A percentile compares a stretch with the other conserved stretches of the same genome.
Conservation (phyloP, 2,113 vertebrate species). For the Xenopus borealis region DNA sequence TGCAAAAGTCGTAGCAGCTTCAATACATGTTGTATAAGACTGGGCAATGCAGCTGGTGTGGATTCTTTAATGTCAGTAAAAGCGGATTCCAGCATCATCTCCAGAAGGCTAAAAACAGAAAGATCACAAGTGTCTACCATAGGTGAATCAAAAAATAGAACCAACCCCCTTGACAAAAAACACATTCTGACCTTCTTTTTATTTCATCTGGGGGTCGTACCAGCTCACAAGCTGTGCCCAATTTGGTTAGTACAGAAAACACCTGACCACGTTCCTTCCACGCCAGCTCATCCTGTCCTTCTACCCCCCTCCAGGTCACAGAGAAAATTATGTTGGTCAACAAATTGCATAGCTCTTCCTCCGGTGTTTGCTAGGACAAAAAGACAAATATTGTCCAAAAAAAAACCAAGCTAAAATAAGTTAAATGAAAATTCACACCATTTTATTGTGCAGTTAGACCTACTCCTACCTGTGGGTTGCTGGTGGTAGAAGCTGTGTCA, state of each 20-base stretch:
- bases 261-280: slow-evolving; percentile 94
- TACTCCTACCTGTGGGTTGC: slow-evolving; percentile 84
- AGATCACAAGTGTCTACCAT: neutral
- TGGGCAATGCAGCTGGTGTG: slow-evolving; percentile 56
- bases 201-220: slow-evolving; percentile 88
- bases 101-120: slow-evolving; percentile 73
- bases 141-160: neutral
- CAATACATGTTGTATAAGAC: slow-evolving; percentile 77
- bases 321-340: slow-evolving; percentile 92
- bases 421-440: too few species aligned
- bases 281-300: slow-evolving; percentile 74
- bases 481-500: slow-evolving; percentile 85
- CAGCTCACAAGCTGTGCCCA: slow-evolving; percentile 85
- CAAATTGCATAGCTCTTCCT: slow-evolving; percentile 96
- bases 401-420: neutral
- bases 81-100: slow-evolving; percentile 98
- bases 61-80: slow-evolving; percentile 83
- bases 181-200: slow-evolving; percentile 79
- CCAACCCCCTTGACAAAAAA: too few species aligned
- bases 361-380: slow-evolving; percentile 76
- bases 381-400: neutral
- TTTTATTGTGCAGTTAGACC: too few species aligned
- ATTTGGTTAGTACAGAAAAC: slow-evolving; percentile 91
- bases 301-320: slow-evolving; percentile 83
- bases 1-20: slow-evolving; percentile 89